These are phyloP conservation scores for Scopus umbretta DNA, from an alignment of 2,113 vertebrate genomes.

Conservation along the genomic window DNA sequence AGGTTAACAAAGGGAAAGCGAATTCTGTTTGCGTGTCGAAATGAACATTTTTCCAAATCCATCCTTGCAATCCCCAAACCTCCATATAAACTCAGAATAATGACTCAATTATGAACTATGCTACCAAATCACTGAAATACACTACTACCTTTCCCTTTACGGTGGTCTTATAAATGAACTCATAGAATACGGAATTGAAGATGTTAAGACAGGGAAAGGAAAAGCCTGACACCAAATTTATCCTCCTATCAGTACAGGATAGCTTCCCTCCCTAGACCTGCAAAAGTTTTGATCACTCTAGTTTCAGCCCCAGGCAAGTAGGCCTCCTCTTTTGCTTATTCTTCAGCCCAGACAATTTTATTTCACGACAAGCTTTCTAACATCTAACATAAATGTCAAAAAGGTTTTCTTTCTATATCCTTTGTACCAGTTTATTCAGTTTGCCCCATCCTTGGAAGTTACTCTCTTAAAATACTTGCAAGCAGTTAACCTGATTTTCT, in stretches of 20 bases:
- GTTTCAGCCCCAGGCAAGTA: not conserved
- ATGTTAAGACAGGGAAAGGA: not conserved
- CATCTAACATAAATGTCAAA: not conserved
- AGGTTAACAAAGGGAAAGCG: slow-evolving; percentile 31
- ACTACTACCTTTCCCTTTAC: not conserved
- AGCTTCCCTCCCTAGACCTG: not conserved
- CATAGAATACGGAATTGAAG: not conserved
- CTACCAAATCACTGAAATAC: not conserved
- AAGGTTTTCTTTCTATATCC: not conserved
- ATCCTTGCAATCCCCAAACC: not conserved
- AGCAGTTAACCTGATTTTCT: not conserved
- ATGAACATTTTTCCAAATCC: slow-evolving; percentile 8
- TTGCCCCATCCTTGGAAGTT: not conserved
- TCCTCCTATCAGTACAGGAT: not conserved
- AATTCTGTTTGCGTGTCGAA: slow-evolving; percentile 4
- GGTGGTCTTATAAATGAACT: not conserved
- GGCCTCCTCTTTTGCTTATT: not conserved
- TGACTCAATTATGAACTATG: not conserved
- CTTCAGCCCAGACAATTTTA: not conserved
- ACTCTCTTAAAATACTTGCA: not conserved
- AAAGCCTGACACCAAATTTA: not conserved
- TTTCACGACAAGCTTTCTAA: not conserved
- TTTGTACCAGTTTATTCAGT: not conserved
- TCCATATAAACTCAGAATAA: slow-evolving; percentile 17
- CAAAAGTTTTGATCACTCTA: not conserved